Conservation (phyloP, 2,113 vertebrate species). For the Chauna torquata region DNA sequence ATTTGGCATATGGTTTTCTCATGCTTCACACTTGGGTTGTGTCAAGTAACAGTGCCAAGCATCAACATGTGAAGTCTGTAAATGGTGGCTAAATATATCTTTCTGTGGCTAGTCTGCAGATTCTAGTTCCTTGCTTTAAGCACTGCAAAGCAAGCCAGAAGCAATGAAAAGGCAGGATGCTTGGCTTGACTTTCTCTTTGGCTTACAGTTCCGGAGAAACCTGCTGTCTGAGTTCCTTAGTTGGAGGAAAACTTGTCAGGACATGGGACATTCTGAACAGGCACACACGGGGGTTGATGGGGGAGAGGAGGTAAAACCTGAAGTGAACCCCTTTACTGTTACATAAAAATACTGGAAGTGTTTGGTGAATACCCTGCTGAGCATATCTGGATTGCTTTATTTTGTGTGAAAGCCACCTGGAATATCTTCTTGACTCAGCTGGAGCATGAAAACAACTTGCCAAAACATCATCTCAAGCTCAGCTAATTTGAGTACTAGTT, state of each 20-base stretch:
- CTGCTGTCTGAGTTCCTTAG: background rate
- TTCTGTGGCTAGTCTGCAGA: background rate
- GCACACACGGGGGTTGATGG: fast-evolving
- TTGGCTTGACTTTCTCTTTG: background rate
- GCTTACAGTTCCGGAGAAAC: background rate
- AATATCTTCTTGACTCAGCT: background rate
- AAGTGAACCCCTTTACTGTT: background rate
- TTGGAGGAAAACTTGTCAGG: background rate
- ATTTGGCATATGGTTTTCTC: conserved; percentile 64
- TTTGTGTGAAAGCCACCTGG: background rate
- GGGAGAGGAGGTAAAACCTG: background rate
- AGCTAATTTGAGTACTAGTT: background rate
- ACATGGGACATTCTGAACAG: background rate
- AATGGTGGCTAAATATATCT: background rate
- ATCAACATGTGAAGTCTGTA: background rate
- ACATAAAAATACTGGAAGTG: background rate
- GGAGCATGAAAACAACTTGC: background rate
- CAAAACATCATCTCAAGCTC: background rate
- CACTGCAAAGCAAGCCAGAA: background rate
- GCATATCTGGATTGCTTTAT: background rate
- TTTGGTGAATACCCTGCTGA: background rate
- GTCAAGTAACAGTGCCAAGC: conserved; percentile 11
- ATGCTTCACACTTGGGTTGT: conserved; percentile 11
- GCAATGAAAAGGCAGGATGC: background rate
- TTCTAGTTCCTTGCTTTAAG: background rate